phyloP scores from a whole-genome alignment of 2,888 invertebrate species.

The Byasa hedistus region DNA sequence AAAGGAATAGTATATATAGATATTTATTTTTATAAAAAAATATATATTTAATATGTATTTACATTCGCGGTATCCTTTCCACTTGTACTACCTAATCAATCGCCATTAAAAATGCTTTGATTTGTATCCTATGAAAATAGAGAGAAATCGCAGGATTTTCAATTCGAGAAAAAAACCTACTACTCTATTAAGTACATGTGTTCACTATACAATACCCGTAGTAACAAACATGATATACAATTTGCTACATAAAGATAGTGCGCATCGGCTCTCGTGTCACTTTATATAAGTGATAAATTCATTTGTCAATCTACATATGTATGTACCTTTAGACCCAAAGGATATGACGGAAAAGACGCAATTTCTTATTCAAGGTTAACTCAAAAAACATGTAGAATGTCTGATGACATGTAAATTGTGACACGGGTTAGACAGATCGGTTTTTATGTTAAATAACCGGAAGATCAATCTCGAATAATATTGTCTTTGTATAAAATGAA shows the following conservation, averaged over 20 bases:
- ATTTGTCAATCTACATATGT: neutral
- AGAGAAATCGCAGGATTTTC: too few relatives aligned
- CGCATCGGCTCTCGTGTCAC: neutral
- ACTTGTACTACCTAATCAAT: too few relatives aligned
- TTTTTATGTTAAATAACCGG: neutral
- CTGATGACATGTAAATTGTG: conserved; percentile 14
- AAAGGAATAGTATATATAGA: too few relatives aligned
- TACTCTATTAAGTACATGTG: too few relatives aligned
- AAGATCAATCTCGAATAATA: conserved; percentile 4
- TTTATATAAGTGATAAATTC: neutral
- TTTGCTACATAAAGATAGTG: neutral
- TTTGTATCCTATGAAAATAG: too few relatives aligned
- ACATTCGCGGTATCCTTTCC: too few relatives aligned
- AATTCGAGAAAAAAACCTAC: too few relatives aligned
- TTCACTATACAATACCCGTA: too few relatives aligned
- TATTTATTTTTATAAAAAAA: too few relatives aligned
- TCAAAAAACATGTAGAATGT: conserved; percentile 7
- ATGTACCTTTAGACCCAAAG: neutral
- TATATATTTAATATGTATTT: too few relatives aligned
- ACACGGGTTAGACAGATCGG: conserved; percentile 3
- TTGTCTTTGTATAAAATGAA: neutral
- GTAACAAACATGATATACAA: too few relatives aligned
- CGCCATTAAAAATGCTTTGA: too few relatives aligned
- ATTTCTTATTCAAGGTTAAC: conserved; percentile 2
- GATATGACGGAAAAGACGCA: conserved; percentile 3